Evolutionary conservation across 2,113 vertebrate genomes (phyloP).

Genomic region (Terrapene triunguis): DNA sequence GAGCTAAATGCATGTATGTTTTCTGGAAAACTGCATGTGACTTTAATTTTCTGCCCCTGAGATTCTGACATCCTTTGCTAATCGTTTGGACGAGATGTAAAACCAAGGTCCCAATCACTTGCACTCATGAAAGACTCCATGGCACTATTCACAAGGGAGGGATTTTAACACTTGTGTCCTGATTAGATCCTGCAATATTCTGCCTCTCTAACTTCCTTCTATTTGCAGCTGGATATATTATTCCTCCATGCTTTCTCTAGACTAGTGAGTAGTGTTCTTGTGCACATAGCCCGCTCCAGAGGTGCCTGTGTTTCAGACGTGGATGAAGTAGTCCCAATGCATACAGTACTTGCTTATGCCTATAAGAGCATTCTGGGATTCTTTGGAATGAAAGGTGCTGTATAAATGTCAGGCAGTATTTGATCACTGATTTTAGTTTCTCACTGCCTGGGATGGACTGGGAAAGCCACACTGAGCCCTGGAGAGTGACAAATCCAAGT

Average conservation of each 20-base stretch:
- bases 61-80: no score
- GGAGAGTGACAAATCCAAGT: neutral
- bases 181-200: neutral
- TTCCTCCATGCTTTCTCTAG: neutral
- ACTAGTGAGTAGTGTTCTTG: neutral
- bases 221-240: neutral
- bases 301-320: neutral
- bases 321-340: neutral
- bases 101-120: neutral
- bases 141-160: neutral
- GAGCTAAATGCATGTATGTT: conserved; percentile 30
- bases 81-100: neutral
- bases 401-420: neutral
- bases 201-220: neutral
- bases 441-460: neutral
- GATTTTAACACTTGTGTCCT: neutral
- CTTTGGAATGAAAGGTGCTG: neutral
- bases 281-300: neutral
- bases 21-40: conserved; percentile 23
- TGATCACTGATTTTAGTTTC: neutral
- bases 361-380: neutral
- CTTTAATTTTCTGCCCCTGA: no score
- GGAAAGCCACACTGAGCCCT: neutral
- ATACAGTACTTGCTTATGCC: neutral
- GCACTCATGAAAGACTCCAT: neutral